These are phyloP conservation scores for Meta bourneti DNA, from an alignment of 2,888 invertebrate genomes.

Conservation along the genomic window DNA sequence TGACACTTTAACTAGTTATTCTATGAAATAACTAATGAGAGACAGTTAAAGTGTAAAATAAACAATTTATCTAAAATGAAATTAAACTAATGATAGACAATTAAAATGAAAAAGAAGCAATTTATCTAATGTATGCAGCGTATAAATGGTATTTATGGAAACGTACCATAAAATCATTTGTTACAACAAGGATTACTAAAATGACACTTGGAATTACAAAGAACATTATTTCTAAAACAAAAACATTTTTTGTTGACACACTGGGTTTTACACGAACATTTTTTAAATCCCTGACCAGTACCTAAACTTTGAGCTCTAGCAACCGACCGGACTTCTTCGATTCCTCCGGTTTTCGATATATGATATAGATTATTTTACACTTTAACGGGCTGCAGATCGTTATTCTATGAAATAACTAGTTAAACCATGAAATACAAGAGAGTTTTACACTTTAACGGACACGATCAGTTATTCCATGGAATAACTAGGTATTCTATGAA, in stretches of 20 bases:
- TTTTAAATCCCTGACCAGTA: slow-evolving; percentile 68
- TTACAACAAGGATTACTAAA: slow-evolving; percentile 43
- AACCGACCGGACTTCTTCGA: slow-evolving; percentile 67
- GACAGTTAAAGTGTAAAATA: no score
- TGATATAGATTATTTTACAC: no score
- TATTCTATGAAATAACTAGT: not conserved
- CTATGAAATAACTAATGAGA: no score
- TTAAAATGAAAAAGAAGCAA: slow-evolving; percentile 69
- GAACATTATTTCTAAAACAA: no score
- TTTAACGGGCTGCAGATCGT: no score
- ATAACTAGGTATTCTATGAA: slow-evolving; percentile 73
- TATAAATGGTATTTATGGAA: slow-evolving; percentile 68
- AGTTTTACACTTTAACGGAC: slow-evolving; percentile 70
- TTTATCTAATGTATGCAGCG: slow-evolving; percentile 69
- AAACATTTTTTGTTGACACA: slow-evolving; percentile 68
- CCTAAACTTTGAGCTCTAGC: slow-evolving; percentile 69
- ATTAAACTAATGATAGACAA: slow-evolving; percentile 36
- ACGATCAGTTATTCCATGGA: slow-evolving; percentile 70
- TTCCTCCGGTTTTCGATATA: no score
- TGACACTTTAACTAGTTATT: not conserved
- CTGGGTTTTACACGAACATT: slow-evolving; percentile 70
- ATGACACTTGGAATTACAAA: not conserved
- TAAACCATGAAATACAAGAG: slow-evolving; percentile 67
- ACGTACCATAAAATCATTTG: slow-evolving; percentile 67
- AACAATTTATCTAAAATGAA: no score